Conservation (phyloP, 1,140 invertebrate species). For the Drosophila ogumai region DNA sequence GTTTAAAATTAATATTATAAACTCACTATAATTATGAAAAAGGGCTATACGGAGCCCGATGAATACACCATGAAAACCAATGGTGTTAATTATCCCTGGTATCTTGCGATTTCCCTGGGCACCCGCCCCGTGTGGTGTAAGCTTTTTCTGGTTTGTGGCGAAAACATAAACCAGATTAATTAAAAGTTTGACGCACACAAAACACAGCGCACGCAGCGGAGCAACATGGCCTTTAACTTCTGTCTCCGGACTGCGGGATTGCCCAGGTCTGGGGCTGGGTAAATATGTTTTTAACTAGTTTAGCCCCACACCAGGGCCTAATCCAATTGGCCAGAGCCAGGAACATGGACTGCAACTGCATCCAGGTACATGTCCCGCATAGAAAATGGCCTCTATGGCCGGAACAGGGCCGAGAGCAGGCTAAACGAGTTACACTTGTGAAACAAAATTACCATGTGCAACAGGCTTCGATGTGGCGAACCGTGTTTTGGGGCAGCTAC, state of each 20-base stretch:
- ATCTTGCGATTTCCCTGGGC: conserved; percentile 8
- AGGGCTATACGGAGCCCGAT: not conserved
- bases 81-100: not conserved
- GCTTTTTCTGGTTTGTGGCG: conserved; percentile 46
- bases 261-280: conserved; percentile 23
- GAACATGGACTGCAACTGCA: conserved; percentile 16
- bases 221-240: conserved; percentile 26
- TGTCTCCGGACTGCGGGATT: conserved; percentile 30
- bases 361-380: conserved; percentile 6
- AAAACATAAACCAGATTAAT: conserved; percentile 79
- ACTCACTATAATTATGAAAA: not conserved
- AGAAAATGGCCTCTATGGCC: conserved; percentile 37
- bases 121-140: conserved; percentile 29
- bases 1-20: not conserved
- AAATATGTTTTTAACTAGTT: conserved; percentile 77
- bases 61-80: not conserved
- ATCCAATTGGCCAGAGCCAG: conserved; percentile 53
- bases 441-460: conserved; percentile 56
- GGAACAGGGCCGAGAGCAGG: conserved; percentile 40
- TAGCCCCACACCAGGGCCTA: conserved; percentile 53
- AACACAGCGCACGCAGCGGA: conserved; percentile 32
- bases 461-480: conserved; percentile 10
- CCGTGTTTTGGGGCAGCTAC: conserved; percentile 14
- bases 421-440: conserved; percentile 56
- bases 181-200: conserved; percentile 67